Conservation (phyloP, 2,113 vertebrate species). For the Periophthalmodon schlosseri region DNA sequence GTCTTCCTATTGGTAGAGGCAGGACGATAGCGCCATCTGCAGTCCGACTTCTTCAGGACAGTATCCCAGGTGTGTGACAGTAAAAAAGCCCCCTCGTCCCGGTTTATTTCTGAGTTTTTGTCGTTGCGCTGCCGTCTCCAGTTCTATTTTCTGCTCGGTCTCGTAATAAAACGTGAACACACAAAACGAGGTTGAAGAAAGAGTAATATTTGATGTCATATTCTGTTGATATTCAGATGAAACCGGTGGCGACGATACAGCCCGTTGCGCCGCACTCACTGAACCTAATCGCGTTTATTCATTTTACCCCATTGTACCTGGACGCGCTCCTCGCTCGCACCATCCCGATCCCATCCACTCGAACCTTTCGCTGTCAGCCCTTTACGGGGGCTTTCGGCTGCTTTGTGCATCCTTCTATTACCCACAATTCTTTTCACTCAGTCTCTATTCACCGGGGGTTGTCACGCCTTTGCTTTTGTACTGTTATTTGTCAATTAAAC, state of each 20-base stretch:
- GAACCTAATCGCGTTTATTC: slow-evolving; percentile 21
- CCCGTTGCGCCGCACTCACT: background rate
- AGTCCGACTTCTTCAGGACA: no score
- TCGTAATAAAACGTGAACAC: background rate
- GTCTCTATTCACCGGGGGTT: slow-evolving; percentile 56
- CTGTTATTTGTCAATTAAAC: slow-evolving; percentile 43
- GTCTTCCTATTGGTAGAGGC: background rate
- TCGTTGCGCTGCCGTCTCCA: background rate
- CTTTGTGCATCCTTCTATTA: slow-evolving; percentile 39
- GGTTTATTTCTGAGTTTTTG: no score
- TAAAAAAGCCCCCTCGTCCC: no score
- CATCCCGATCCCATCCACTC: slow-evolving; percentile 31
- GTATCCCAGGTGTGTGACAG: no score
- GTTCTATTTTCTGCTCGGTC: background rate
- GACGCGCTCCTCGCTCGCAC: slow-evolving; percentile 15
- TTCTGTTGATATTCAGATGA: background rate
- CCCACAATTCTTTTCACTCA: slow-evolving; percentile 53
- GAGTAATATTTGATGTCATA: background rate
- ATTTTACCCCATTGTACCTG: slow-evolving; percentile 1
- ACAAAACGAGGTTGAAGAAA: background rate
- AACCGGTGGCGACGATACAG: background rate
- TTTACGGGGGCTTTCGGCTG: slow-evolving; percentile 19
- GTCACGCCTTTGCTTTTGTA: slow-evolving; percentile 63
- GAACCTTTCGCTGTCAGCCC: slow-evolving; percentile 42
- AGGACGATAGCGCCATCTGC: no score